Evolutionary conservation across 2,113 vertebrate genomes (phyloP).

Genomic region (Argyrosomus japonicus): DNA sequence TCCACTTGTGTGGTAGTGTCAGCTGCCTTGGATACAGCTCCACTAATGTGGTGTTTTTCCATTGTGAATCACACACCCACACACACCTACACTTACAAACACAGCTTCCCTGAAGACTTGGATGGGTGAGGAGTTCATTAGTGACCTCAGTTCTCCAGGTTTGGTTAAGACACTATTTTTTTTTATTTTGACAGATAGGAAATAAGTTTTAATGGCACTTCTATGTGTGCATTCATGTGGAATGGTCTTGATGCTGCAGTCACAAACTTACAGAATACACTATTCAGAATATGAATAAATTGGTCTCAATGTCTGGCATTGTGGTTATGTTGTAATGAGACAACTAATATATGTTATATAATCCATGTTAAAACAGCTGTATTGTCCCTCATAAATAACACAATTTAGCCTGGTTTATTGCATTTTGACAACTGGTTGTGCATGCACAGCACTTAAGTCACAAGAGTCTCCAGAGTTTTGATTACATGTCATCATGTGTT

Average conservation of each 20-base stretch:
- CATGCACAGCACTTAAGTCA: not conserved
- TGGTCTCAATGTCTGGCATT: not conserved
- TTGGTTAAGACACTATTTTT: not conserved
- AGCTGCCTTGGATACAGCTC: conserved; percentile 39
- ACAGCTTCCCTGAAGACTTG: conserved; percentile 30
- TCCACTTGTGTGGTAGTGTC: conserved; percentile 8
- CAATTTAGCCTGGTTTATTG: not conserved
- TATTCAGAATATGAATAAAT: not conserved
- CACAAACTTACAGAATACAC: not conserved
- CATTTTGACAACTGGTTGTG: not conserved
- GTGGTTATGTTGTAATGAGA: not conserved
- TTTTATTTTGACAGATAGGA: not conserved
- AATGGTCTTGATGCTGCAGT: not conserved
- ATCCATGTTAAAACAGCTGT: not conserved
- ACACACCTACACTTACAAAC: conserved; percentile 20
- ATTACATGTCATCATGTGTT: not conserved
- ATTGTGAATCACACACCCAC: conserved; percentile 24
- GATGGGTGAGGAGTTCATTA: conserved; percentile 17
- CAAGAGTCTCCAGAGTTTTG: not conserved
- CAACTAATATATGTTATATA: not conserved
- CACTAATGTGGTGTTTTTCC: conserved; percentile 47
- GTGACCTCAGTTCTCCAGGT: conserved; percentile 14
- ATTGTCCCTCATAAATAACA: not conserved
- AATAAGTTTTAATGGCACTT: not conserved
- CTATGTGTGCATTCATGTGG: not conserved